Percentiles rank a stretch among this genome's conserved stretches.
Conservation (phyloP, 2,888 invertebrate species). For the Drosophila meridiana region DNA sequence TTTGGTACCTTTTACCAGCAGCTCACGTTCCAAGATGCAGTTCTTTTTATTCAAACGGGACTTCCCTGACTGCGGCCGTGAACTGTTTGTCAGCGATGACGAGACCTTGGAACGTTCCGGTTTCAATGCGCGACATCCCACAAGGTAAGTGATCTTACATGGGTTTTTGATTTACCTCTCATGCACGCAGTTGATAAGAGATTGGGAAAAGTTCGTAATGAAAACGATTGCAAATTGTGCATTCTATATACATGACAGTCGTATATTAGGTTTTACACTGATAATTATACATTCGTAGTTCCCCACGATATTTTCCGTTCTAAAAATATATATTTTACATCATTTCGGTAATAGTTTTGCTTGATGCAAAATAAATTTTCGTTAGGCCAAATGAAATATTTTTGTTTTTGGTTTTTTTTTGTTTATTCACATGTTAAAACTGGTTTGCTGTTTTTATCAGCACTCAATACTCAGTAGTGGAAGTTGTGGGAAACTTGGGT, state of each 20-base stretch:
- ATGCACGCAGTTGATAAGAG: neutral
- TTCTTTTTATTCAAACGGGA: constrained; percentile 82
- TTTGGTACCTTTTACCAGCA: constrained; percentile 76
- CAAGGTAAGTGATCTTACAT: constrained; percentile 68
- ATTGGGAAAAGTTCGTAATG: neutral
- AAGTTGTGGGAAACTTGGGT: neutral
- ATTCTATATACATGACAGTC: neutral
- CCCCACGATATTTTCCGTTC: neutral
- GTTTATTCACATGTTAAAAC: constrained; percentile 29
- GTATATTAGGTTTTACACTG: neutral
- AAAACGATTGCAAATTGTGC: neutral
- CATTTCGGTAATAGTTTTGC: constrained; percentile 9
- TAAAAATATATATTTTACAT: neutral
- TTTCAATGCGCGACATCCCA: constrained; percentile 82
- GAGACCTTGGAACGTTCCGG: constrained; percentile 74
- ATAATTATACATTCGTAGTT: too few species aligned
- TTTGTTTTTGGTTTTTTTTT: constrained; percentile 10
- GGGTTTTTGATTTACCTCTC: neutral
- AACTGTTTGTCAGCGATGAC: constrained; percentile 73
- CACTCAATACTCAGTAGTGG: constrained; percentile 5
- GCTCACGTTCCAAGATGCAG: constrained; percentile 76
- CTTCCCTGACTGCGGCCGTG: constrained; percentile 82
- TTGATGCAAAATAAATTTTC: neutral
- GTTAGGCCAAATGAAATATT: neutral
- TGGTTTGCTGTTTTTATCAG: constrained; percentile 48